phyloP scores from a whole-genome alignment of 2,797 vertebrate genomes.

The Pseudomugil gertrudae region DNA sequence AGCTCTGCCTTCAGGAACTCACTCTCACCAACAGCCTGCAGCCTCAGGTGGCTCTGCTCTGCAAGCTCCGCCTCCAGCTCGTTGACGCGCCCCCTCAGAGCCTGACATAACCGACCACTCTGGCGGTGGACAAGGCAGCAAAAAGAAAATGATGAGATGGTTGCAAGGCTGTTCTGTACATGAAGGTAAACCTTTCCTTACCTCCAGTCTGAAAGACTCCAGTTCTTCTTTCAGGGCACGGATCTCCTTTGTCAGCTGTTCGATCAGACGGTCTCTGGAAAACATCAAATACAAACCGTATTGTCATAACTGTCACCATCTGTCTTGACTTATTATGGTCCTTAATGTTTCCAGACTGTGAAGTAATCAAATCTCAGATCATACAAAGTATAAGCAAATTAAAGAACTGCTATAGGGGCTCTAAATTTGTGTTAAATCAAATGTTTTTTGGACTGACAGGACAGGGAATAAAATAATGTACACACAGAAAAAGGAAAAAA shows the following conservation, averaged over 20 bases:
- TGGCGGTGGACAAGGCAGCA: conserved; percentile 44
- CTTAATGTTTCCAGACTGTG: too few relatives aligned
- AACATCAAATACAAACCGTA: not conserved
- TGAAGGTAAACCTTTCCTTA: conserved; percentile 47
- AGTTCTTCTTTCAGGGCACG: conserved; percentile 89
- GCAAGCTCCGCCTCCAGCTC: conserved; percentile 97
- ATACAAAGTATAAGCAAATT: not conserved
- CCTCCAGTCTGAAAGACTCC: conserved; percentile 91
- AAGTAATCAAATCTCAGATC: not conserved
- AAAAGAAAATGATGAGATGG: not conserved
- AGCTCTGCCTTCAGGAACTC: conserved; percentile 94
- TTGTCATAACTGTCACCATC: not conserved
- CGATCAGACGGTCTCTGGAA: conserved; percentile 90
- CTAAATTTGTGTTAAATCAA: not conserved
- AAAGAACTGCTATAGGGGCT: not conserved
- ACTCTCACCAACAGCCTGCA: conserved; percentile 90
- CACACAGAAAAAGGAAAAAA: not conserved
- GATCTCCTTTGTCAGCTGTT: conserved; percentile 90
- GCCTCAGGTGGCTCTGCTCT: conserved; percentile 93
- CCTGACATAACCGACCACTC: conserved; percentile 87
- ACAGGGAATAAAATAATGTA: not conserved
- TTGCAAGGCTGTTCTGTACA: not conserved
- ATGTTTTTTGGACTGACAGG: not conserved
- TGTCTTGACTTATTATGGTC: too few relatives aligned
- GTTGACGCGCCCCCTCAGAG: conserved; percentile 88